Conservation (phyloP, 2,797 vertebrate species). For the Steatocranus sp. region DNA sequence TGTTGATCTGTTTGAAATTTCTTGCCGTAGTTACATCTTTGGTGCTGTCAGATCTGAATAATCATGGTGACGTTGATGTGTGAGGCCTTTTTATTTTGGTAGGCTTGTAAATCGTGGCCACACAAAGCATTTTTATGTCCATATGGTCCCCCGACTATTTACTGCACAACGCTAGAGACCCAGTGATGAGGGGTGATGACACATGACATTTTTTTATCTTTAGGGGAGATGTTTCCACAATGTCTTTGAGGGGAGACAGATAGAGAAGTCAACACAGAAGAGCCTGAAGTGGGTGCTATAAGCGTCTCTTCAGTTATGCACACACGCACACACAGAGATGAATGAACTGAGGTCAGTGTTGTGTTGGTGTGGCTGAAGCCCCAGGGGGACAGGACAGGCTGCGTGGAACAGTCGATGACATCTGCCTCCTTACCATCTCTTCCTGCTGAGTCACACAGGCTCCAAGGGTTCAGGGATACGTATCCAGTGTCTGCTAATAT, state of each 20-base stretch:
- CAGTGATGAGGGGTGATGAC: background rate
- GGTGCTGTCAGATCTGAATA: background rate
- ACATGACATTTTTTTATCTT: constrained; percentile 1
- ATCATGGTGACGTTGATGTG: background rate
- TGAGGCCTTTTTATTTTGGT: background rate
- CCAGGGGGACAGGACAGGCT: background rate
- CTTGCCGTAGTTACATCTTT: background rate
- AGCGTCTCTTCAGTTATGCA: background rate
- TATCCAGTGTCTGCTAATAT: background rate
- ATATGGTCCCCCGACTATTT: background rate
- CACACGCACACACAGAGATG: background rate
- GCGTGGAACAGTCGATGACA: constrained; percentile 1
- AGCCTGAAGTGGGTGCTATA: constrained; percentile 25
- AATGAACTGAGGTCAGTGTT: background rate
- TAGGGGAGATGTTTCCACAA: background rate
- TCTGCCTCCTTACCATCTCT: background rate
- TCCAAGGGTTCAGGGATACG: background rate
- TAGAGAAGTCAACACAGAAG: constrained; percentile 1
- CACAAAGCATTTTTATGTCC: background rate
- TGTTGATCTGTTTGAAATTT: background rate
- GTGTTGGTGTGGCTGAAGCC: background rate
- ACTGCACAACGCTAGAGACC: background rate
- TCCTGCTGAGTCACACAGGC: constrained; percentile 4
- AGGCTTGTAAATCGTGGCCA: background rate
- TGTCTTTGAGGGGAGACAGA: constrained; percentile 10